These are phyloP conservation scores for Lysandra coridon DNA, from an alignment of 2,888 invertebrate genomes.

Conservation along the genomic window DNA sequence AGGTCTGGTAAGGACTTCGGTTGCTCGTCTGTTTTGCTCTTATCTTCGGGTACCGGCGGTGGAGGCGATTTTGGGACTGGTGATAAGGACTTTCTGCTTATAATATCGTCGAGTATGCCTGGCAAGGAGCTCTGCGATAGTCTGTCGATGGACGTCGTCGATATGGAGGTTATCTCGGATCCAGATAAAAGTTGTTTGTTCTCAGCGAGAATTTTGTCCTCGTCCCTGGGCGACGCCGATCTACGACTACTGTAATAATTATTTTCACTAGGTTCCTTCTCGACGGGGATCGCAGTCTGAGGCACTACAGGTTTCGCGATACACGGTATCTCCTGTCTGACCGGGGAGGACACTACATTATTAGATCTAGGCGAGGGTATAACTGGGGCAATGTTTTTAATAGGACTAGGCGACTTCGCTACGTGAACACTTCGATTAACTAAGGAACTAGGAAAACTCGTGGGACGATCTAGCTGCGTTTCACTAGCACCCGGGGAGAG, in stretches of 20 bases:
- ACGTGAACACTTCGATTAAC: conserved; percentile 60
- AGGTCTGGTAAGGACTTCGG: conserved; percentile 38
- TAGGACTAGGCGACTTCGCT: conserved; percentile 72
- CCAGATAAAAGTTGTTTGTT: conserved; percentile 39
- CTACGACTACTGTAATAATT: conserved; percentile 40
- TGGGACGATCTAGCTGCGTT: conserved; percentile 68
- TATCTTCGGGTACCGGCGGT: conserved; percentile 51
- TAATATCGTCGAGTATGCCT: conserved; percentile 35
- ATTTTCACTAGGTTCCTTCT: conserved; percentile 50
- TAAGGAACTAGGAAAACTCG: conserved; percentile 66
- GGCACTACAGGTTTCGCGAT: conserved; percentile 43
- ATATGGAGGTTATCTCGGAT: conserved; percentile 38
- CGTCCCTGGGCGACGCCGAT: conserved; percentile 54
- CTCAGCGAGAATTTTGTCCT: conserved; percentile 40
- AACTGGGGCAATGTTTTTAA: conserved; percentile 60
- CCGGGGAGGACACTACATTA: conserved; percentile 52
- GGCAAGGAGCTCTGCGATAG: conserved; percentile 44
- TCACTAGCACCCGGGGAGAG: conserved; percentile 82
- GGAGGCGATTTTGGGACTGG: conserved; percentile 59
- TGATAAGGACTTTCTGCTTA: conserved; percentile 42
- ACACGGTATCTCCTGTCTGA: conserved; percentile 55
- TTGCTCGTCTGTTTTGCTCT: conserved; percentile 38
- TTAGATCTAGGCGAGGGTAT: conserved; percentile 59
- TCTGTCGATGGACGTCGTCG: conserved; percentile 53
- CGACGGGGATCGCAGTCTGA: conserved; percentile 48